Base-by-base conservation (phyloP, 2,888 invertebrate species). In the Acrobasis suavella region DNA sequence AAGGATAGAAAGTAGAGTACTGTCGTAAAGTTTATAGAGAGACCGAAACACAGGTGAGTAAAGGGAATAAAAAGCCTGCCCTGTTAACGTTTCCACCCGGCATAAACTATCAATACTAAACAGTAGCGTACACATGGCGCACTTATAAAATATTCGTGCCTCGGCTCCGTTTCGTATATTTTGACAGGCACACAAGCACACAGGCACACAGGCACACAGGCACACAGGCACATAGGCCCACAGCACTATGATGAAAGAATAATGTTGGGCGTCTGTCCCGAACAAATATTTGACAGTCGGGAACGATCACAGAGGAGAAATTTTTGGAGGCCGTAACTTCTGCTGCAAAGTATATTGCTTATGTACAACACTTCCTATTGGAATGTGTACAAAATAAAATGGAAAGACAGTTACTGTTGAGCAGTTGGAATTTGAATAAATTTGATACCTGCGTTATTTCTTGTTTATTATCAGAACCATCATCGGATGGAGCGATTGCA, bases 231-330 rank as follows among this genome's bases (percentile, higher is more conserved):
- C 55, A 55, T 8, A 32, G 7, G 32, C 39, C 16, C 55, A 55
- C 39, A 39, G 38, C 55, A 55, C 55, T 55, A 55, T 55, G 39
- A 55, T 55, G 55, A 55, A 55, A 55, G 55, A 55, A 55, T 55
- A 55, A 55, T 55, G 38, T 55, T 55, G 39, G 38, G 39, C 39
- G 39, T 14, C 39, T 16, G 55, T n/a, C 55, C 38, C 55, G 55
- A 55, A 17, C 55, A 39, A 55, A 55, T 55, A 55, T 55, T 55
- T 55, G 55, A 55, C 39, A 39, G 55, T n/a, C 15, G 46, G 46
- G n/a, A n/a, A 46, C 12, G 46, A 14, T 14, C 55, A 55, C n/a
- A 22, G 12, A 17, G 9, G 10, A 51, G 9, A 32, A 22, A 14
- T 12, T n/a, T 52, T 5, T 32, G 12, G 32, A 52, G 10, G 5